Base-by-base conservation (phyloP, 37 sponge, comb jelly and placozoan genomes). In the Spongilla lacustris region DNA sequence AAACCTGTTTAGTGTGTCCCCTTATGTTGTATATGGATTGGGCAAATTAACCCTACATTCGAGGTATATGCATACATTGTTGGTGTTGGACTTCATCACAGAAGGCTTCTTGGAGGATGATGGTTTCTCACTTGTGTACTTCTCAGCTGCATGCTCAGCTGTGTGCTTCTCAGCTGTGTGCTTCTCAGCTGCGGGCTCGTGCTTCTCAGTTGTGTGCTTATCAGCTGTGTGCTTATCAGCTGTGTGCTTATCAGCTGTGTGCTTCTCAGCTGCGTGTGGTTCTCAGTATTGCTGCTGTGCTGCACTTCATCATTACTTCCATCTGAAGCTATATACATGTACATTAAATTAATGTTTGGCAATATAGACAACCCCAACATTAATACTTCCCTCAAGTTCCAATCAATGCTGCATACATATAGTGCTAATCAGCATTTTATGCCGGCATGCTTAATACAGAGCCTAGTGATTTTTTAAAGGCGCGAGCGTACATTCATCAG, bases 251-350 rank as follows among this genome's bases (percentile, higher is more conserved):
- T 58, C 58, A 58, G 58, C 58, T 58, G 19, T 58, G 58, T 58
- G 58, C 58, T 58, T 58, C 58, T 58, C 58, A 58, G 14, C 14
- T 58, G 58, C n/a, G n/a, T n/a, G n/a, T n/a, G 58, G 14, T 58
- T 58, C 58, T 13, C 58, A 58, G 58, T 58, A 58, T 58, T 58
- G 58, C 21, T 1, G 58, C 58, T 58, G 58, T 58, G 58, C 58
- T 58, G 58, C 58, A 58, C 58, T 58, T 58, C 58, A 58, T 58
- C 58, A 58, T 58, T 17, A 58, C 58, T 19, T 58, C 58, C 58
- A 58, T 58, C 58, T 58, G 58, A 58, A 58, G 58, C 58, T 58
- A 58, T 58, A 58, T 58, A 58, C 58, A 58, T 58, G 58, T 58
- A 58, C 58, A 58, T 58, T 58, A 58, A 58, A 58, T 58, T 58